A percentile compares a stretch with the other conserved stretches of the same genome.
phyloP scores from a whole-genome alignment of 2,888 invertebrate genomes.

The Maniola hyperantus region DNA sequence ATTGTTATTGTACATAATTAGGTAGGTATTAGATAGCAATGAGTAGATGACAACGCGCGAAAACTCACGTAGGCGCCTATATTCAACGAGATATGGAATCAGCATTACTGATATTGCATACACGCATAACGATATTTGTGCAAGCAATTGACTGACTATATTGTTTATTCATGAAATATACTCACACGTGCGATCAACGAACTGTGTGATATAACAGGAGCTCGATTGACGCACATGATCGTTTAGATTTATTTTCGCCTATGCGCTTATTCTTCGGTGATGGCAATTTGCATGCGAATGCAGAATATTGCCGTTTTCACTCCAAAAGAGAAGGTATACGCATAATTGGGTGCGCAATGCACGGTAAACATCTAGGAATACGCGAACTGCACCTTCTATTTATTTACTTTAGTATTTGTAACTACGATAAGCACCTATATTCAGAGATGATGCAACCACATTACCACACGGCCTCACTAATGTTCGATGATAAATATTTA shows the following conservation, averaged over 20 bases:
- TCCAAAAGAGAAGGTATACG: not conserved
- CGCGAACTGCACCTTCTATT: constrained; percentile 7
- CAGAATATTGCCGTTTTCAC: constrained; percentile 23
- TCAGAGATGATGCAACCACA: constrained; percentile 61
- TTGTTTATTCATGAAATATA: constrained; percentile 49
- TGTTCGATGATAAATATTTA: constrained; percentile 44
- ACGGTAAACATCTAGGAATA: constrained; percentile 1
- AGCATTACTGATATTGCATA: constrained; percentile 45
- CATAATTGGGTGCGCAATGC: constrained; percentile 22
- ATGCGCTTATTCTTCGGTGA: constrained; percentile 1
- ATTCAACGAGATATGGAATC: constrained; percentile 50
- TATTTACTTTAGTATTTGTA: constrained; percentile 26
- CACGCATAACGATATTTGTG: constrained; percentile 44
- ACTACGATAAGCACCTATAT: constrained; percentile 47
- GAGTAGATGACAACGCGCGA: constrained; percentile 60
- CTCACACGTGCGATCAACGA: constrained; percentile 47
- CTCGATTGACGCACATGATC: constrained; percentile 35
- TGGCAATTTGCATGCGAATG: not conserved
- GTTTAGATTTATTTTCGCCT: constrained; percentile 24
- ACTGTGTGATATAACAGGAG: constrained; percentile 43
- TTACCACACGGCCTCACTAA: constrained; percentile 47
- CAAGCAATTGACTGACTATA: constrained; percentile 43
- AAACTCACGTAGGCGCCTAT: constrained; percentile 72
- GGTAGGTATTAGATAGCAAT: not conserved
- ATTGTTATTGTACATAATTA: not conserved